Conservation (phyloP, 2,797 vertebrate species). For the Thaleichthys pacificus region DNA sequence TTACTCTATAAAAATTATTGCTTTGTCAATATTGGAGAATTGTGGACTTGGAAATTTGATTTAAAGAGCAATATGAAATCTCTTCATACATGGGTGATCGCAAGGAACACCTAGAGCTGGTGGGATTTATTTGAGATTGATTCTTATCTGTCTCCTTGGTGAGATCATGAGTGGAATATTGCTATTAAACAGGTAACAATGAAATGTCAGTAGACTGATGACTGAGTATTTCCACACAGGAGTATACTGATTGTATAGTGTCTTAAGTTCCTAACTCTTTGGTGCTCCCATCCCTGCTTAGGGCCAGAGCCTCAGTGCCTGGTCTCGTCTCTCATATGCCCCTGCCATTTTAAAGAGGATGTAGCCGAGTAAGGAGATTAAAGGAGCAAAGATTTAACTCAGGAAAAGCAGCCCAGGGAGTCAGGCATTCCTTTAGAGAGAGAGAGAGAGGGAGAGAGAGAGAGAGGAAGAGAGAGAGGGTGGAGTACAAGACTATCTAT, state of each 20-base stretch:
- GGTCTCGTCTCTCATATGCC: constrained; percentile 56
- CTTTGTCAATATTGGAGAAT: not conserved
- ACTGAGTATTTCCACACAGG: no score
- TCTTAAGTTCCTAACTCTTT: no score
- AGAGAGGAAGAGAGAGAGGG: constrained; percentile 30
- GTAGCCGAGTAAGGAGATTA: constrained; percentile 81
- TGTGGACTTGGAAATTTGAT: constrained; percentile 42
- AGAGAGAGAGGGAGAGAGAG: constrained; percentile 25
- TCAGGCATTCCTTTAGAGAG: constrained; percentile 14
- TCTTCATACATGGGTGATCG: constrained; percentile 20
- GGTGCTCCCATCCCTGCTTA: constrained; percentile 46
- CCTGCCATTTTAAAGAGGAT: constrained; percentile 87
- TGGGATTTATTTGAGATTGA: constrained; percentile 51
- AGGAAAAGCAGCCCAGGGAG: constrained; percentile 69
- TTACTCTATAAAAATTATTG: not conserved
- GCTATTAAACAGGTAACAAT: no score
- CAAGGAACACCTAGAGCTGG: constrained; percentile 27
- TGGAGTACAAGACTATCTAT: constrained; percentile 47
- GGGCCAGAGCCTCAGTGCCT: constrained; percentile 37
- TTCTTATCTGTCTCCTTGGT: constrained; percentile 57
- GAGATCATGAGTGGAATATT: constrained; percentile 31
- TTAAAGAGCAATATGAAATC: constrained; percentile 22
- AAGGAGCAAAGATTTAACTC: constrained; percentile 80
- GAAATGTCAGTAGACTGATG: no score
- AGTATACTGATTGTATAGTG: no score